Percentiles rank a stretch among this genome's conserved stretches.
These are phyloP conservation scores for Rhopalosiphum padi DNA, from an alignment of 1,140 invertebrate species.

Conservation along the genomic window DNA sequence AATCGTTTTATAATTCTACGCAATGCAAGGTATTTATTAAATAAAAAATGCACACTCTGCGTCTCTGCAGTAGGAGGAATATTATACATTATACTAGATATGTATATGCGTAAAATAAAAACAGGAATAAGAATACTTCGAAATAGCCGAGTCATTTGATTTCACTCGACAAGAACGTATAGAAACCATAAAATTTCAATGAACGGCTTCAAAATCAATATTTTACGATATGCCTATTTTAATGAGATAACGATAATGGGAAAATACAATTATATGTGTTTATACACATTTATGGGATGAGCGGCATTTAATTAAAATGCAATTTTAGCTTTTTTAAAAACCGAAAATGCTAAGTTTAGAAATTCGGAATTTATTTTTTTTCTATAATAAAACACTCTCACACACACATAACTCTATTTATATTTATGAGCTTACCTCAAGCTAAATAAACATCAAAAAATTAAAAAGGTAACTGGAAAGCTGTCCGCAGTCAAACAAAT, in stretches of 20 bases:
- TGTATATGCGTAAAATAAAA: neutral
- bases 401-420: neutral
- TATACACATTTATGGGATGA: neutral
- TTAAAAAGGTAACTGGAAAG: neutral
- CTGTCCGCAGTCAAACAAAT: neutral
- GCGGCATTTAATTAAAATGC: neutral
- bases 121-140: neutral
- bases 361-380: neutral
- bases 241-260: neutral
- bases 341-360: neutral
- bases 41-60: neutral
- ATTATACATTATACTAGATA: too few species aligned
- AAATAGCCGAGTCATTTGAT: neutral
- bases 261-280: neutral
- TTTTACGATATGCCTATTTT: neutral
- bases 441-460: neutral
- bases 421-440: constrained; percentile 5
- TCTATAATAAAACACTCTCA: neutral
- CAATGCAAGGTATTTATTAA: neutral
- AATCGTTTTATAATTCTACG: neutral
- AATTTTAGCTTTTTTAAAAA: neutral
- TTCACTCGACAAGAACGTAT: neutral
- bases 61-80: too few species aligned
- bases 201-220: neutral
- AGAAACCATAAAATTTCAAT: neutral